These are phyloP conservation scores for Scaptomyza polygonia DNA, from an alignment of 2,888 invertebrate species.

Conservation along the genomic window DNA sequence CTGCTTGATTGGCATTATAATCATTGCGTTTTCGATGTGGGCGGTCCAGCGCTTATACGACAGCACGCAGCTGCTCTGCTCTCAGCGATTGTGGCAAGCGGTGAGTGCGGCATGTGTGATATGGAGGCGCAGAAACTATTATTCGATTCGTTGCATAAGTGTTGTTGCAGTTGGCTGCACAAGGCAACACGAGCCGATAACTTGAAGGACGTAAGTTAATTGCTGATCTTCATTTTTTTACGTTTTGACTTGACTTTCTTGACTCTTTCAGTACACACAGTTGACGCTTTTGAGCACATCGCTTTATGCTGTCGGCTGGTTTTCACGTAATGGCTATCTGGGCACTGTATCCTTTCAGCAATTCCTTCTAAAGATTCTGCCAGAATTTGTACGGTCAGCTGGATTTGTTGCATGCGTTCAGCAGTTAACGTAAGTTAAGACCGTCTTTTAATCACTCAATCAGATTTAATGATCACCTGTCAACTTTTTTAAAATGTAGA, in stretches of 20 bases:
- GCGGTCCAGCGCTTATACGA: conserved; percentile 81
- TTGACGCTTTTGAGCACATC: conserved; percentile 80
- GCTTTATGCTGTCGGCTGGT: conserved; percentile 79
- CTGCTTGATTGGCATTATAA: conserved; percentile 84
- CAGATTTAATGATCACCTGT: conserved; percentile 32
- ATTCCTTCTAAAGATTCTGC: conserved; percentile 77
- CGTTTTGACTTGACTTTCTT: too few relatives aligned
- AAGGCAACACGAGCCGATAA: conserved; percentile 66
- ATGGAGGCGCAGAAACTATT: conserved; percentile 74
- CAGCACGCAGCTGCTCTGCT: conserved; percentile 84
- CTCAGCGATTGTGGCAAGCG: conserved; percentile 74
- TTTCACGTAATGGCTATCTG: conserved; percentile 54
- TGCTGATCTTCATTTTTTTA: too few relatives aligned
- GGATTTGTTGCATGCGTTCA: conserved; percentile 70
- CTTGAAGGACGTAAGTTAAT: conserved; percentile 76
- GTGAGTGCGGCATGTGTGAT: conserved; percentile 69
- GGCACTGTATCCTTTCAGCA: conserved; percentile 63
- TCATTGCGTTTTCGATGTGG: conserved; percentile 81
- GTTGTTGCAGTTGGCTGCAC: conserved; percentile 83
- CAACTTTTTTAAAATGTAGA: conserved; percentile 47
- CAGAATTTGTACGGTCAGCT: conserved; percentile 76
- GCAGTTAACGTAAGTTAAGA: conserved; percentile 73
- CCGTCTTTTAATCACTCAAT: conserved; percentile 19
- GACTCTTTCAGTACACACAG: conserved; percentile 81
- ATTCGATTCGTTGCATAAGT: conserved; percentile 77